Conservation (phyloP, 2,888 invertebrate species). For the Saturnia japonica region DNA sequence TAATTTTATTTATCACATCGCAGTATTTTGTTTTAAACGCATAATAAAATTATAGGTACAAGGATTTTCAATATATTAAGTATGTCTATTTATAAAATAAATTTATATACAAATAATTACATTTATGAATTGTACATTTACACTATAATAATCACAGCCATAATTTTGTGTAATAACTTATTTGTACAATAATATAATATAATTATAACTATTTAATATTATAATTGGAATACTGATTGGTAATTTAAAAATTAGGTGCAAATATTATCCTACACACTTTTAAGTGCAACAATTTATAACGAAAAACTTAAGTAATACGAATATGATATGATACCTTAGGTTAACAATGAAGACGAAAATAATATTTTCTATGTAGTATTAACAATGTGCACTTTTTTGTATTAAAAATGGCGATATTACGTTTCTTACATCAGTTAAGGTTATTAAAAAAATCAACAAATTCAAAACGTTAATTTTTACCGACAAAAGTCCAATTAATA, state of each 20-base stretch:
- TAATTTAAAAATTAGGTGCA: neutral
- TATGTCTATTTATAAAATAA: neutral
- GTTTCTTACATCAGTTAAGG: too few species aligned
- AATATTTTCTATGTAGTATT: neutral
- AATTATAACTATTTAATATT: conserved; percentile 21
- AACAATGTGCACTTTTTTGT: neutral
- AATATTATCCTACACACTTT: neutral
- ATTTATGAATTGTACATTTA: conserved; percentile 15
- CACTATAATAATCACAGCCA: conserved; percentile 42
- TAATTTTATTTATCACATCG: conserved; percentile 9
- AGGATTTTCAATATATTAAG: neutral
- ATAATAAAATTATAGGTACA: neutral
- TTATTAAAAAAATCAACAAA: neutral
- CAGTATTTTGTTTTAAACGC: neutral
- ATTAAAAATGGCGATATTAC: too few species aligned
- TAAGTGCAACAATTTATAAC: neutral
- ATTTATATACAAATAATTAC: neutral
- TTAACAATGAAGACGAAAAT: neutral
- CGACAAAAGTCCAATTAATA: neutral
- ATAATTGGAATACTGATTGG: conserved; percentile 22
- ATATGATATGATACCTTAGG: neutral
- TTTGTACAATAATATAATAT: neutral
- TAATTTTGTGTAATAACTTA: conserved; percentile 28
- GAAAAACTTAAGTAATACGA: neutral
- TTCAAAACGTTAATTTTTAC: neutral